Percentiles rank a stretch among this genome's conserved stretches.
phyloP scores from a whole-genome alignment of 2,797 vertebrate species.

The Molossus molossus region DNA sequence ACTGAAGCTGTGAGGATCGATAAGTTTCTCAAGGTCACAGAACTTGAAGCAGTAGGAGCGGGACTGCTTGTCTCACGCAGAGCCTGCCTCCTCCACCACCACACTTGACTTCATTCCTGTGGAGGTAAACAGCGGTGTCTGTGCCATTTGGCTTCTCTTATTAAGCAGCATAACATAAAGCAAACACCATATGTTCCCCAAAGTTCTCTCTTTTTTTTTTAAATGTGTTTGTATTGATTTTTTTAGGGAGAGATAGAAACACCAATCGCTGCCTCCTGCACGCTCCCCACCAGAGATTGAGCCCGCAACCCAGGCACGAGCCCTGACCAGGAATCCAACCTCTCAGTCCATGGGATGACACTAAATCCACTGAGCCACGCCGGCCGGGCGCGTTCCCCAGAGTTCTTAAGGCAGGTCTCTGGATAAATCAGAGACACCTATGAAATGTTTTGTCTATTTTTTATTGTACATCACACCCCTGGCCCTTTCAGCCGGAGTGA shows the following conservation, averaged over 20 bases:
- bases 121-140: not conserved
- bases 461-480: not conserved
- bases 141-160: not conserved
- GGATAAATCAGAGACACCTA: not conserved
- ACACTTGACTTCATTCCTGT: not conserved
- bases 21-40: not conserved
- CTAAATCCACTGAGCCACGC: too few relatives aligned
- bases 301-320: too few relatives aligned
- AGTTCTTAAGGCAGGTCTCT: not conserved
- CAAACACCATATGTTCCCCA: not conserved
- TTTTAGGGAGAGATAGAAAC: too few relatives aligned
- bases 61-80: not conserved
- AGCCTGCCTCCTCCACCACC: not conserved
- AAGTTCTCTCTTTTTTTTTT: not conserved
- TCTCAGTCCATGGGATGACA: too few relatives aligned
- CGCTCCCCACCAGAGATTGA: too few relatives aligned
- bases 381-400: not conserved
- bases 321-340: too few relatives aligned
- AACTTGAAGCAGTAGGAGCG: not conserved
- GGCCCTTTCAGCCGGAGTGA: slow-evolving; percentile 16
- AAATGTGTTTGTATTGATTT: too few relatives aligned
- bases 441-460: not conserved
- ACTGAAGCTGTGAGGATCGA: not conserved
- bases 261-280: too few relatives aligned
- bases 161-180: not conserved